Base-by-base conservation (phyloP, 2,113 vertebrate species). In the Tretioscincus oriximinensis region DNA sequence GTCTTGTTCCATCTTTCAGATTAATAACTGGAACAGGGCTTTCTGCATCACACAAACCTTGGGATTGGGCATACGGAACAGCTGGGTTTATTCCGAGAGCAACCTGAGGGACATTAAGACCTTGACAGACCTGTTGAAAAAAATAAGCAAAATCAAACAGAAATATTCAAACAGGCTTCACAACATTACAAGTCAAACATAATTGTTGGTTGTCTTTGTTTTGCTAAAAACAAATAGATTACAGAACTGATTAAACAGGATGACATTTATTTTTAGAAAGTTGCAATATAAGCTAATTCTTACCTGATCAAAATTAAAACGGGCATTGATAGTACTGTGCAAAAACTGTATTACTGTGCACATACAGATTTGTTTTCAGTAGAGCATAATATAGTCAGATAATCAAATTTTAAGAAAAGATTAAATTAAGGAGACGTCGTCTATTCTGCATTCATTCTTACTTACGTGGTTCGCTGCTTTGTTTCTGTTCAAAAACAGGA, bases 21-120 rank as follows among this genome's bases (percentile, higher is more conserved):
- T 99, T 98, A 93, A 99, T 99, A 78, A 99, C 98, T 2, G 98
- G 96, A 85, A 99, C 97, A 64, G 97, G 96, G 91, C 93, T 97
- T 83, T 99, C 98, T 0, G 88, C 94, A 86, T 98, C 97, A n/a
- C 88, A 85, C 2, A 96, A 64, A 76, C 91, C 93, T 89, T 94
- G 96, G 80, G 91, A 89, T 63, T 94, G 93, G 10, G 95, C 80
- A 89, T 94, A 95, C 35, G 91, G 78, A 12, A 95, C 82, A 21
- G 90, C 81, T 78, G 97, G 84, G 61, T 90, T 94, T 77, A 89
- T 90, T 64, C 94, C 89, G 86, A 94, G 74, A 87, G 95, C 92
- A 80, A 96, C 87, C 83, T 97, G 97, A 79, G 96, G 95, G 64
- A 95, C 94, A 73, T 95, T 95, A 93, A 97, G 95, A 18, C 95